Evolutionary conservation across 2,113 vertebrate genomes (phyloP).

Genomic region (Hemiscyllium ocellatum): DNA sequence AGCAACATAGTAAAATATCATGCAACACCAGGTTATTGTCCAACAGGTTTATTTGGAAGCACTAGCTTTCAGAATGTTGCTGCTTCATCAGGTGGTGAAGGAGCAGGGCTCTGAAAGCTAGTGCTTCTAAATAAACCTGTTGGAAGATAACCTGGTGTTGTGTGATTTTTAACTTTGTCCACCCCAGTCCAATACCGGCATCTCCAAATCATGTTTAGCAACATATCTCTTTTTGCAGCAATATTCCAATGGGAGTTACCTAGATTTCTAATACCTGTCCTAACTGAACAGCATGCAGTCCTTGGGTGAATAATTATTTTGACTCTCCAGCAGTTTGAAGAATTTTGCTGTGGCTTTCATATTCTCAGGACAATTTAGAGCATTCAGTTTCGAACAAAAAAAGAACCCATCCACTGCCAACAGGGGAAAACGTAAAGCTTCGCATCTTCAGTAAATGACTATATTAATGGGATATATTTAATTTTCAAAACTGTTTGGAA

Average conservation of each 20-base stretch:
- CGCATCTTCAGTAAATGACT: background rate
- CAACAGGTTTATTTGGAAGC: no score
- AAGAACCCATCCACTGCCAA: background rate
- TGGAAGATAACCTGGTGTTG: no score
- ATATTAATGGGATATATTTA: background rate
- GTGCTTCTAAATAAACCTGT: no score
- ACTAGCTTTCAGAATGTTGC: no score
- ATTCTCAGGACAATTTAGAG: background rate
- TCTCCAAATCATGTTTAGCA: no score
- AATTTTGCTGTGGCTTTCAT: background rate
- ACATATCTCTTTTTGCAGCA: background rate
- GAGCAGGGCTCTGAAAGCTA: no score
- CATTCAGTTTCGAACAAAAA: background rate
- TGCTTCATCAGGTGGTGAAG: no score
- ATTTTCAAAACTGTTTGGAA: background rate
- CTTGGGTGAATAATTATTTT: background rate
- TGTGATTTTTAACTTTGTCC: no score
- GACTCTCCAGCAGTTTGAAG: background rate
- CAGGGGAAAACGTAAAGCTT: background rate
- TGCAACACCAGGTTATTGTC: no score
- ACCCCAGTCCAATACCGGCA: no score
- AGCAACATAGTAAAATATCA: background rate
- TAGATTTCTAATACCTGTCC: background rate
- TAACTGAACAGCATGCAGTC: background rate
- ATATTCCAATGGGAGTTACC: background rate